A percentile compares a stretch with the other conserved stretches of the same genome.
Conservation (phyloP, 2,113 vertebrate genomes). For the Siphamia tubifer region DNA sequence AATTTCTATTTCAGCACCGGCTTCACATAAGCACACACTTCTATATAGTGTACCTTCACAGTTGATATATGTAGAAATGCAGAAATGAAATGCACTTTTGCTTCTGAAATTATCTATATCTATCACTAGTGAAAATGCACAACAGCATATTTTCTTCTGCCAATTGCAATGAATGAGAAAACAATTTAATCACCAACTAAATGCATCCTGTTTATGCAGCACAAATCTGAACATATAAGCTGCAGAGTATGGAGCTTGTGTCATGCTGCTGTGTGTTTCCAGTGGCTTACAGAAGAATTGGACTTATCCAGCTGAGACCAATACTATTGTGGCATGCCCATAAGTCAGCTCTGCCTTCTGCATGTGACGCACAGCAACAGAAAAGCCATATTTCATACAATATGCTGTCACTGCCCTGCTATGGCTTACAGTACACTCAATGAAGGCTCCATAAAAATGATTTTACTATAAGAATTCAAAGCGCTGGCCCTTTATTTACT, state of each 20-base stretch:
- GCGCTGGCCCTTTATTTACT: not conserved
- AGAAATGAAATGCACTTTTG: too few relatives aligned
- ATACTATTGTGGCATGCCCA: slow-evolving; percentile 9
- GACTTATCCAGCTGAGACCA: slow-evolving; percentile 47
- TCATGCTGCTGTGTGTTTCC: slow-evolving; percentile 20
- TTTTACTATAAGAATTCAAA: not conserved
- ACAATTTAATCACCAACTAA: not conserved
- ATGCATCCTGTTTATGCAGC: not conserved
- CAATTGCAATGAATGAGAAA: too few relatives aligned
- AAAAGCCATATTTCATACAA: slow-evolving; percentile 22
- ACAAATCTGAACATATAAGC: slow-evolving; percentile 6
- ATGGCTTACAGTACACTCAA: not conserved
- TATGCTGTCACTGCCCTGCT: not conserved
- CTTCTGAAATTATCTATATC: too few relatives aligned
- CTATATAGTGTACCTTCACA: too few relatives aligned
- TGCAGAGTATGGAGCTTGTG: slow-evolving; percentile 10
- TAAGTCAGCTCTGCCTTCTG: slow-evolving; percentile 31
- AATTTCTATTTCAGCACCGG: too few relatives aligned
- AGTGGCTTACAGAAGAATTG: slow-evolving; percentile 22
- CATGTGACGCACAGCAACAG: not conserved
- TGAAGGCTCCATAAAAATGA: slow-evolving; percentile 15
- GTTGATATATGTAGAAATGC: too few relatives aligned
- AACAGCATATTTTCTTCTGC: too few relatives aligned
- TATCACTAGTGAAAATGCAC: too few relatives aligned
- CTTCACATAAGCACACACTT: too few relatives aligned